Base-by-base conservation (phyloP, 2,888 invertebrate genomes). In the Crematogaster levior region DNA sequence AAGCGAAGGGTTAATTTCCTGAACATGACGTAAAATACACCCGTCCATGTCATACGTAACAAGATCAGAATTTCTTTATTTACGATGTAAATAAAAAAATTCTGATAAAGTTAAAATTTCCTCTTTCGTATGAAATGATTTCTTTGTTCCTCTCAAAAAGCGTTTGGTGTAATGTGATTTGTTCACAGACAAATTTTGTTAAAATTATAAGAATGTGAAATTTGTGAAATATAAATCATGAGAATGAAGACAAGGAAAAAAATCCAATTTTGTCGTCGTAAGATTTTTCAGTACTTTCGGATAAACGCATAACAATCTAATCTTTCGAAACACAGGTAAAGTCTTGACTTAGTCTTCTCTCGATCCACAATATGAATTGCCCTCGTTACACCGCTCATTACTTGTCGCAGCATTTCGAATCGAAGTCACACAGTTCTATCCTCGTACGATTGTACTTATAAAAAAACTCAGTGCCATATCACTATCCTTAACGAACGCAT, bases 401-500 rank as follows among this genome's bases (percentile, higher is more conserved):
- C 21, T 53, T 48, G 70, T 77, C 77, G 53, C 75, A 77, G 51
- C 27, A 37, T 77, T 65, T 34, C 60, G 12, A 58, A 58, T 58
- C 18, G n/a, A 40, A 60, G 37, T 56, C 24, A 72, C 60, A 60
- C 46, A 61, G 34, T 21, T 21, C 65, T 48, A 21, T n/a, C 30
- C n/a, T 15, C 27, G 48, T 37, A 53, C 9, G 72, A 56, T 34
- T 72, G n/a, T n/a, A 79, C n/a, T 43, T 56, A 43, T 77, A 77
- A 72, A 79, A 34, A 79, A 70, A 68, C 9, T 40, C 70, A 53
- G 43, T 56, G 40, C 40, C 53, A 9, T 21, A 37, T 40, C 40
- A n/a, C 24, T 21, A 43, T 15, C 34, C 37, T 48, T 51, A 15
- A 65, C 37, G 48, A 37, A 37, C 66, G 21, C 30, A 56, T 37